A percentile compares a stretch with the other conserved stretches of the same genome.
Evolutionary conservation across 2,113 vertebrate species (phyloP).

Genomic region (Apaloderma vittatum): DNA sequence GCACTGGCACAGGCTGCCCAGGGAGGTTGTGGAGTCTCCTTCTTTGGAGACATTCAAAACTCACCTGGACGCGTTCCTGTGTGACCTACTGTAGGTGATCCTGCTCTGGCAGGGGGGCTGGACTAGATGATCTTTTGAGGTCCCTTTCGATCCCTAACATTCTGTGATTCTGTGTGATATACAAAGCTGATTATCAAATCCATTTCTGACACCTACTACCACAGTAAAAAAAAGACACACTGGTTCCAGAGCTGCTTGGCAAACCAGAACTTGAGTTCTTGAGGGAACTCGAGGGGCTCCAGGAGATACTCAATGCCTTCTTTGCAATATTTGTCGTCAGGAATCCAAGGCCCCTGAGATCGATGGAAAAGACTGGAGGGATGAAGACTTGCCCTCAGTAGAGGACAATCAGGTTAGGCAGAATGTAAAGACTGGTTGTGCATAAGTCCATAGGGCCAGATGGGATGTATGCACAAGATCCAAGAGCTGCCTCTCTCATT

Average conservation of each 20-base stretch:
- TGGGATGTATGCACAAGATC: not conserved
- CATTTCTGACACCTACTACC: not conserved
- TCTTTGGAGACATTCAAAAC: too few species aligned
- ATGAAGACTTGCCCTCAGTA: not conserved
- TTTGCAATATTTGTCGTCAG: not conserved
- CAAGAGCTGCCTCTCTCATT: not conserved
- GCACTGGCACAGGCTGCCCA: too few species aligned
- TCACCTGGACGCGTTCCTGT: too few species aligned
- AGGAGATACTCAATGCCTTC: not conserved
- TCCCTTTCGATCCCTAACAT: too few species aligned
- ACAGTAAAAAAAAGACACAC: not conserved
- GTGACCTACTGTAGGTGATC: too few species aligned
- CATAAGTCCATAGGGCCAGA: not conserved
- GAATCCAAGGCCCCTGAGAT: not conserved
- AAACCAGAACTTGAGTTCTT: not conserved
- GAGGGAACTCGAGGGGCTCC: rapidly evolving
- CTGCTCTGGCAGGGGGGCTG: too few species aligned
- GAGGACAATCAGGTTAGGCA: not conserved
- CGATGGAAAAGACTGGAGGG: not conserved
- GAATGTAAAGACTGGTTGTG: not conserved
- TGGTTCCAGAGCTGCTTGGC: not conserved
- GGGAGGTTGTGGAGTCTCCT: too few species aligned
- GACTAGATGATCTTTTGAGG: too few species aligned
- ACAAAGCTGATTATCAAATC: not conserved
- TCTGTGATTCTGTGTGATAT: too few species aligned